These are phyloP conservation scores for Passer domesticus DNA, from an alignment of 2,113 vertebrate genomes.

Conservation along the genomic window DNA sequence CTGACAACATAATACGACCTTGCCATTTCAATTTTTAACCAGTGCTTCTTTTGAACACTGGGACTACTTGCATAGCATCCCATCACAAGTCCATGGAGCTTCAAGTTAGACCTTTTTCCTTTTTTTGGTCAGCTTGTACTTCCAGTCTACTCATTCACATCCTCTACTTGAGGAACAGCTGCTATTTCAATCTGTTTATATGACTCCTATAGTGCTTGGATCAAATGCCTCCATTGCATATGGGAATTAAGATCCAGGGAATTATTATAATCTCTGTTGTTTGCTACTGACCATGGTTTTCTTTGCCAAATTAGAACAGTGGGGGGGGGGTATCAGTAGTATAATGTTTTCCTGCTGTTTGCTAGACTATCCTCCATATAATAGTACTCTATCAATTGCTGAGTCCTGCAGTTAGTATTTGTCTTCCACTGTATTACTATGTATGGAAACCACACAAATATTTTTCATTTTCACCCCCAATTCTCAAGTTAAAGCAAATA, in stretches of 20 bases:
- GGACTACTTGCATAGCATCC: background rate
- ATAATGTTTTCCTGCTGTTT: background rate
- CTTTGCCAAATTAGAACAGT: slow-evolving; percentile 1
- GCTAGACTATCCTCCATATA: background rate
- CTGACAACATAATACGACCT: background rate
- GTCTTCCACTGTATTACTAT: background rate
- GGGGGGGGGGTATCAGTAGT: background rate
- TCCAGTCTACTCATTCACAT: background rate
- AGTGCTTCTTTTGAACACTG: background rate
- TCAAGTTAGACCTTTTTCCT: background rate
- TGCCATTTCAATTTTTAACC: background rate
- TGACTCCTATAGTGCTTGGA: background rate
- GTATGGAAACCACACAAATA: background rate
- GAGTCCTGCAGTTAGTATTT: background rate
- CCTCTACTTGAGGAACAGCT: background rate
- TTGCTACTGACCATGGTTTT: background rate
- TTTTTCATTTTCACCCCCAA: background rate
- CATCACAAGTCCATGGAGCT: background rate
- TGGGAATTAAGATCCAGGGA: slow-evolving; percentile 6
- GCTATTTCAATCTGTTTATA: slow-evolving; percentile 1
- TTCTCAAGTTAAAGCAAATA: slow-evolving; percentile 3
- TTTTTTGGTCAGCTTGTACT: background rate
- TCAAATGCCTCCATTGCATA: background rate
- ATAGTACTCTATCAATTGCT: background rate
- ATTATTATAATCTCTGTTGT: background rate